Base-by-base conservation (phyloP, 2,888 invertebrate genomes). In the Maniola hyperantus region DNA sequence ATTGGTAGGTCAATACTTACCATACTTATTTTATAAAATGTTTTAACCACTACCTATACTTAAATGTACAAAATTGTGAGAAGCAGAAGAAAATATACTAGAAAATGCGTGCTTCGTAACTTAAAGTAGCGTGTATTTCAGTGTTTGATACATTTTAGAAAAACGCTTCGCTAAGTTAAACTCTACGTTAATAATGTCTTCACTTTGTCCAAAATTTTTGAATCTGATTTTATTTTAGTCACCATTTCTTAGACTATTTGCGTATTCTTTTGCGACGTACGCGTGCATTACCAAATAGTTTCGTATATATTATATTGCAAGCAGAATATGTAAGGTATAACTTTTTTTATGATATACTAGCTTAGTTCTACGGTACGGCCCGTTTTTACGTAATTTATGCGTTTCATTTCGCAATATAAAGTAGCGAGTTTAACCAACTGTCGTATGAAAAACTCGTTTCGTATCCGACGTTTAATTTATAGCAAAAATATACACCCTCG, bases 371-470 rank as follows among this genome's bases (percentile, higher is more conserved):
- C 62, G 61, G 58, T 53, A 50, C 65, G 63, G 57, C 68, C 53
- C 67, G 69, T 48, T 57, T 48, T 63, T 62, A 26, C 72, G 84
- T 85, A 87, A 91, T 91, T 91, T 91, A 91, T 90, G 90, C 69
- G 83, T 91, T 91, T 89, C 88, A 91, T 91, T 91, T 89, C 82
- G 84, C 85, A 79, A 84, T 84, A 83, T 84, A 85, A 85, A 85
- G 85, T 83, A 80, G 78, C 76, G 78, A 82, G 78, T 84, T 83
- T 82, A 85, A 84, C 86, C 83, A 79, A 84, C 79, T 85, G 83
- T 79, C 84, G 79, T 81, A 85, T 89, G 83, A 87, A 89, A 90
- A 89, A 89, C 82, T 85, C 89, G 84, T 85, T 84, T 82, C 79
- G 80, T 83, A 79, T 80, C 78, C 79, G 73, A 72, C 78, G 72